Evolutionary conservation across 2,113 vertebrate species (phyloP), one percentile per base, ranked within the genome.

Genomic region (Saccopteryx bilineata): DNA sequence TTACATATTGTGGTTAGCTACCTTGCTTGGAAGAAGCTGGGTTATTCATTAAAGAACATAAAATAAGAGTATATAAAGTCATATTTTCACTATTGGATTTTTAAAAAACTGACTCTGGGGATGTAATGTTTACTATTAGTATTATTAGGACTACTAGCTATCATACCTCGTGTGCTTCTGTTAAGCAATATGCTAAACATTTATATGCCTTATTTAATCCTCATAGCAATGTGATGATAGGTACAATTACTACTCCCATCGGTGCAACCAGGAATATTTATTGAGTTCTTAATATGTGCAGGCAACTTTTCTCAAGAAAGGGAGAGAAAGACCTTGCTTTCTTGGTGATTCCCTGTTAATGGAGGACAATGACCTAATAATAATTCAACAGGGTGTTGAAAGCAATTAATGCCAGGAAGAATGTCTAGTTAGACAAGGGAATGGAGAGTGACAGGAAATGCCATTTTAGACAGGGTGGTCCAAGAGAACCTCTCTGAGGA

Each of bases 1-100:
- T 95, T 88, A 71, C 28, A 65, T 90, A 63, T 72, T 97, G 95
- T 87, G 82, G 15, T 78, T 74, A 93, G 52, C 17, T 83, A 50
- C 31, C 9, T 94, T 94, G 91, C 46, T 88, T 78, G 26, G 28
- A 50, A 78, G 50, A 94, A 88, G 39, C 39, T 82, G 46, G 7
- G 28, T 56, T 82, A 66, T 80, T 95, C 60, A 74, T 93, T 72
- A 91, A 66, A 78, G 9, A 79, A 52, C 1, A 7, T 87, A 63
- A 94, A 93, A 88, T 28, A 58, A 92, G 66, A 76, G 21, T n/a
- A 56, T 0, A 12, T 24, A 24, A 94, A 85, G 9, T 95, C 31
- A 19, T 52, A 33, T 84, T 61, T 90, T 84, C 33, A 93, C 5
- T 85, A n/a, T 3, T 72, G 56, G 74, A 33, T 82, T 92, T 93